These are phyloP conservation scores for Anolis sagrei DNA, from an alignment of 2,113 vertebrate species.

Conservation along the genomic window DNA sequence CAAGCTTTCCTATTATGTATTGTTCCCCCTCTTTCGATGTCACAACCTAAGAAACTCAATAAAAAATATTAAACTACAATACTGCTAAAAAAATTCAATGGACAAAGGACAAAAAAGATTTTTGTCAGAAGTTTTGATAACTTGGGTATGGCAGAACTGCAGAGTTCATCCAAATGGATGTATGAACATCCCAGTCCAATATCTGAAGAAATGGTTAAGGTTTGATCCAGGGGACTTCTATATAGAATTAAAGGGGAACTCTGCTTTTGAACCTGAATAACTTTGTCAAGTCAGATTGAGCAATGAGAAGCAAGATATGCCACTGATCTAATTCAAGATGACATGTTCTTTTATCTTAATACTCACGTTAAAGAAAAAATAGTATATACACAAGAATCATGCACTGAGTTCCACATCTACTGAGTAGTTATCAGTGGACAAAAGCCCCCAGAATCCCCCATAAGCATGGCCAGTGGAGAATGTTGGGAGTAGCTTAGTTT, in stretches of 20 bases:
- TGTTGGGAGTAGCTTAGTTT: too few species aligned
- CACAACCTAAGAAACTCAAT: too few species aligned
- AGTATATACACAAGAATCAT: neutral
- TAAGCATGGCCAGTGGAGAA: too few species aligned
- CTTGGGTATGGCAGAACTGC: too few species aligned
- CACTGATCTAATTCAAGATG: neutral
- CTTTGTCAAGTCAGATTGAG: neutral
- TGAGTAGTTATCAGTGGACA: neutral
- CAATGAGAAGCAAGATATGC: neutral
- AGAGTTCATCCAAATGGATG: neutral
- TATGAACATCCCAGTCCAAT: neutral
- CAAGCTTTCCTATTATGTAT: too few species aligned
- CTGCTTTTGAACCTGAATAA: neutral
- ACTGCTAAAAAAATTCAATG: too few species aligned
- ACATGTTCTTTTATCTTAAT: slow-evolving; percentile 9
- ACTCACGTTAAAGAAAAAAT: neutral
- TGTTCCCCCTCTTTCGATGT: too few species aligned
- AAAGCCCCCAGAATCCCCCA: too few species aligned
- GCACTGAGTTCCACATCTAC: neutral
- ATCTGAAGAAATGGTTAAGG: neutral
- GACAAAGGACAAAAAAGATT: too few species aligned
- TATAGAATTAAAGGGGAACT: neutral
- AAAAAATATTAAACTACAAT: too few species aligned
- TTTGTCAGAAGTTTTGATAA: too few species aligned
- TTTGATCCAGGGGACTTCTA: neutral